These are phyloP conservation scores for Cylloceria caligata DNA, from an alignment of 2,888 invertebrate genomes.

Conservation along the genomic window DNA sequence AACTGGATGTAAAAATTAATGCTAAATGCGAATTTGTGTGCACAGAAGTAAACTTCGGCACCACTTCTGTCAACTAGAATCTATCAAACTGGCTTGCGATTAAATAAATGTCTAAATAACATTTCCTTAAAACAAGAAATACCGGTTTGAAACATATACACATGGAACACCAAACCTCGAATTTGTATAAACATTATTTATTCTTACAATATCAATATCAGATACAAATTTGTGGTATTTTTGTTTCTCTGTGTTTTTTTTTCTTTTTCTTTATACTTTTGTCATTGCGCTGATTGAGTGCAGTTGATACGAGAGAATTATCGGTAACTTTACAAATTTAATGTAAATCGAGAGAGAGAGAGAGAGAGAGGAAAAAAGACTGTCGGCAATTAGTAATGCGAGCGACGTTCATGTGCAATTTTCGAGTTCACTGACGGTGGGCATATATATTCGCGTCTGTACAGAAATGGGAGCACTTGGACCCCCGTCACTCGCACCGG, in stretches of 20 bases:
- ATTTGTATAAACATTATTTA: conserved; percentile 81
- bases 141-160: conserved; percentile 56
- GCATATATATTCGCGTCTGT: conserved; percentile 19
- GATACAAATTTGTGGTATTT: conserved; percentile 76
- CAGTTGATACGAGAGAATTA: conserved; percentile 14
- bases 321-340: conserved; percentile 34
- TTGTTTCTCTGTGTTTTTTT: conserved; percentile 49
- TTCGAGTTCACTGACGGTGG: neutral
- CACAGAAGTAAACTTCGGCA: neutral
- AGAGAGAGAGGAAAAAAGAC: neutral
- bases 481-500: neutral
- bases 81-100: neutral
- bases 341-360: conserved; percentile 27
- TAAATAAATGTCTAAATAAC: neutral
- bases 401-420: neutral
- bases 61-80: neutral
- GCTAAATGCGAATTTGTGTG: neutral
- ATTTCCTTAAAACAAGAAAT: neutral
- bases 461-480: neutral
- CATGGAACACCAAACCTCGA: conserved; percentile 73
- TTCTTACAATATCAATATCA: conserved; percentile 77
- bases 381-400: no score
- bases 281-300: conserved; percentile 51
- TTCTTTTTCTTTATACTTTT: conserved; percentile 25
- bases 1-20: neutral